phyloP scores from a whole-genome alignment of 2,113 vertebrate species.

The Menidia beryllina region DNA sequence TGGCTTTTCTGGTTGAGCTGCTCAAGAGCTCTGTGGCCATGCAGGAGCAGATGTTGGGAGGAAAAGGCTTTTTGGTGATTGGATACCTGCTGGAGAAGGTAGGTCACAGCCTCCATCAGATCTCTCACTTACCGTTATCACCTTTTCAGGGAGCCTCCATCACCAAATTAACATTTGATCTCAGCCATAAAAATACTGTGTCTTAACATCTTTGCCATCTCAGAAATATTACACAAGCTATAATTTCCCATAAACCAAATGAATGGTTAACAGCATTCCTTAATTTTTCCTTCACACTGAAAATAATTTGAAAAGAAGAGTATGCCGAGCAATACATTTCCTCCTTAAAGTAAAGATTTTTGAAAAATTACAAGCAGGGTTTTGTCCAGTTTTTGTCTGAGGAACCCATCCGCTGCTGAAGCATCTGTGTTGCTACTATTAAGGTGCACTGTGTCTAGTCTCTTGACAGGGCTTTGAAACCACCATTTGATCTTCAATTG shows the following conservation, averaged over 20 bases:
- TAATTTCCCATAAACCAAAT: neutral
- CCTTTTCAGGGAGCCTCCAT: neutral
- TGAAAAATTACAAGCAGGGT: neutral
- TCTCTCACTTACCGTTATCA: neutral
- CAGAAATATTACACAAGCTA: neutral
- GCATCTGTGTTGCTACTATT: neutral
- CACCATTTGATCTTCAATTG: constrained; percentile 37
- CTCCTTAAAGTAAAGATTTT: constrained; percentile 2
- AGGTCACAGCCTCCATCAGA: neutral
- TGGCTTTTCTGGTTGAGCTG: constrained; percentile 94
- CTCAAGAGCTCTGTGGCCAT: constrained; percentile 98
- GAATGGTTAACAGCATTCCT: too few species aligned
- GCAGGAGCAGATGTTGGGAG: constrained; percentile 98
- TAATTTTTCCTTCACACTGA: constrained; percentile 1
- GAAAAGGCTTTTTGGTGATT: constrained; percentile 97
- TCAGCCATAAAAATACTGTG: neutral
- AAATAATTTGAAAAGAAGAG: constrained; percentile 1
- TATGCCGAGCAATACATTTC: neutral
- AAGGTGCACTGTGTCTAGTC: constrained; percentile 4
- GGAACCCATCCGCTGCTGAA: constrained; percentile 7
- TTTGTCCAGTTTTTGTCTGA: constrained; percentile 4
- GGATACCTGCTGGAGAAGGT: constrained; percentile 98
- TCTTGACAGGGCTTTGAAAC: constrained; percentile 10
- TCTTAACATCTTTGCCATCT: neutral
- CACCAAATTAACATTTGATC: neutral